Base-by-base conservation (phyloP, 2,888 invertebrate species). In the Venusia cambrica region DNA sequence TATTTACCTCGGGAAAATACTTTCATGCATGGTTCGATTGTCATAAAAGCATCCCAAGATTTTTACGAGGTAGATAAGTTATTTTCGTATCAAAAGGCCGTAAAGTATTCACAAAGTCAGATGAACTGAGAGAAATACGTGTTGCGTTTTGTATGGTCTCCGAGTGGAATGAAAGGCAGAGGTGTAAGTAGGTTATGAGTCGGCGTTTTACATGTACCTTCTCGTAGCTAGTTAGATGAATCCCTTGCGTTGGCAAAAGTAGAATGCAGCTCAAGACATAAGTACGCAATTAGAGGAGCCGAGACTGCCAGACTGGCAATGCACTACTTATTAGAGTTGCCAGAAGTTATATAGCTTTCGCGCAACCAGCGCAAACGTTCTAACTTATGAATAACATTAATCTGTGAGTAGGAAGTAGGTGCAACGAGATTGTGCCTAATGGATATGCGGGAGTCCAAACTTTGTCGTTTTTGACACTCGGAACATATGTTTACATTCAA, bases 361-460 rank as follows among this genome's bases (percentile, higher is more conserved):
- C 33, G 22, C 39, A 34, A 38, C 43, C 32, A 44, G 38, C 22
- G 35, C 29, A 25, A 34, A 37, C 34, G 32, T 21, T 38, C 43
- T 47, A 47, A 50, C 45, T 50, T 50, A 47, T 46, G 44, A 49
- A 49, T 46, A 42, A 44, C 39, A 46, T 49, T 46, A 39, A 46
- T 44, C 41, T 46, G 35, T 37, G 33, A 49, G 43, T 29, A 29
- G 26, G 18, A 37, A 46, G 18, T 35, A 22, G 41, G 17, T 35
- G 40, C 40, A 28, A 32, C 31, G 31, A 24, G 37, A 41, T 43
- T 33, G 21, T 19, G 14, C 37, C 20, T 38, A 46, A 32, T 44
- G 33, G 38, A 44, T 44, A 37, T 38, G 34, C 21, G 38, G 33
- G 17, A 22, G 22, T 34, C 10, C 21, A 37, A 48, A 42, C 31